Evolutionary conservation across 92 coral and sea anemone species (phyloP).

Genomic region (Palythoa grandiflora): DNA sequence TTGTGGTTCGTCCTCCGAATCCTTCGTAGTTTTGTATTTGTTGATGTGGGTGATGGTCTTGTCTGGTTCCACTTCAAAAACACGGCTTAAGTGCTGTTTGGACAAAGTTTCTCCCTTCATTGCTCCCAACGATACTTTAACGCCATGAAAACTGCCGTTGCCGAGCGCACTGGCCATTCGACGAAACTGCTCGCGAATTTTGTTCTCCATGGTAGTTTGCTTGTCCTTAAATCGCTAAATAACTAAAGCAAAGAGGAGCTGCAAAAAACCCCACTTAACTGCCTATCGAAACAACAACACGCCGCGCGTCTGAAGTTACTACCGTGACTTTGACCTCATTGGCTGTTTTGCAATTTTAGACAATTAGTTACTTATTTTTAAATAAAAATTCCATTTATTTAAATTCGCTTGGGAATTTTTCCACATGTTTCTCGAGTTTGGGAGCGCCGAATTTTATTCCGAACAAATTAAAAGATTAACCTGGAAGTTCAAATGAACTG

Average conservation of each 20-base stretch:
- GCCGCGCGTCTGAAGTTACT: not conserved
- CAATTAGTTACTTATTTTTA: slow-evolving; percentile 19
- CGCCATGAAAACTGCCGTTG: slow-evolving; percentile 3
- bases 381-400: not conserved
- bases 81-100: slow-evolving; percentile 29
- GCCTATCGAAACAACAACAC: not conserved
- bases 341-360: not conserved
- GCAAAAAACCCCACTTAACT: not conserved
- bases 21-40: not conserved
- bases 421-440: not conserved
- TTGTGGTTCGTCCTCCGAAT: slow-evolving; percentile 4
- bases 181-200: slow-evolving; percentile 44
- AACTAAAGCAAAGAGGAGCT: not conserved
- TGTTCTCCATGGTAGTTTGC: slow-evolving; percentile 11
- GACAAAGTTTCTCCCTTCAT: slow-evolving; percentile 25
- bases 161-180: slow-evolving; percentile 38
- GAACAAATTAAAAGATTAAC: not conserved
- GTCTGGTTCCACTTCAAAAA: slow-evolving; percentile 31
- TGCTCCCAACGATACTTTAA: slow-evolving; percentile 45
- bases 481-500: not conserved
- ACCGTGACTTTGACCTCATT: slow-evolving; percentile 6
- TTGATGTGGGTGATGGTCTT: slow-evolving; percentile 36
- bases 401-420: not conserved
- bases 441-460: not conserved
- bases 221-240: not conserved